phyloP scores from a whole-genome alignment of 2,888 invertebrate species.

The Perizoma affinitatum region DNA sequence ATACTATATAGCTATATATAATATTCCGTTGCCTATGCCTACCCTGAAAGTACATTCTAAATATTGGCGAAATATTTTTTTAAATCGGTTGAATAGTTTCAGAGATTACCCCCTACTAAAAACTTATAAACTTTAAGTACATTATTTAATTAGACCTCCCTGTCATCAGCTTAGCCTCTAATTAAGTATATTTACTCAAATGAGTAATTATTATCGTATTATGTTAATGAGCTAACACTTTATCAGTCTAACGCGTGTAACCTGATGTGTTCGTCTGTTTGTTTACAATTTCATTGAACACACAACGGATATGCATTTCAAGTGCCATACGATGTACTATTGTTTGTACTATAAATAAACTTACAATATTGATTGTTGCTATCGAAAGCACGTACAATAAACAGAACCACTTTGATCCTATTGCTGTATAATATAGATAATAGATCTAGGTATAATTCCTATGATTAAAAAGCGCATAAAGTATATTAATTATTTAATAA shows the following conservation, averaged over 20 bases:
- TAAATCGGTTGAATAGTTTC: too few relatives aligned
- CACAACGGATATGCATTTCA: slow-evolving; percentile 29
- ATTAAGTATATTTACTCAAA: slow-evolving; percentile 4
- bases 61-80: too few relatives aligned
- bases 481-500: slow-evolving; percentile 19
- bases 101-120: too few relatives aligned
- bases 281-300: slow-evolving; percentile 34
- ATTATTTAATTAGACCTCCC: too few relatives aligned
- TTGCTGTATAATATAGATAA: not conserved
- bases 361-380: slow-evolving; percentile 23
- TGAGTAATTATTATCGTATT: slow-evolving; percentile 29
- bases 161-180: too few relatives aligned
- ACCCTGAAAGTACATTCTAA: too few relatives aligned
- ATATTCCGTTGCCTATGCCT: too few relatives aligned
- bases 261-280: slow-evolving; percentile 33
- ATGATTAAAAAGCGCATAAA: slow-evolving; percentile 2
- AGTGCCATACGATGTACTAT: slow-evolving; percentile 7
- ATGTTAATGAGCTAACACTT: slow-evolving; percentile 34
- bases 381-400: slow-evolving; percentile 5
- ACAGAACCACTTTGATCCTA: slow-evolving; percentile 2
- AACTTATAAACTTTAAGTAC: too few relatives aligned
- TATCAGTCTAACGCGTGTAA: slow-evolving; percentile 33
- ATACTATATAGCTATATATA: too few relatives aligned
- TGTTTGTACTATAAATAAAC: slow-evolving; percentile 20
- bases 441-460: slow-evolving; percentile 1